Conservation (phyloP, 2,797 vertebrate genomes). For the Gorsachius magnificus region DNA sequence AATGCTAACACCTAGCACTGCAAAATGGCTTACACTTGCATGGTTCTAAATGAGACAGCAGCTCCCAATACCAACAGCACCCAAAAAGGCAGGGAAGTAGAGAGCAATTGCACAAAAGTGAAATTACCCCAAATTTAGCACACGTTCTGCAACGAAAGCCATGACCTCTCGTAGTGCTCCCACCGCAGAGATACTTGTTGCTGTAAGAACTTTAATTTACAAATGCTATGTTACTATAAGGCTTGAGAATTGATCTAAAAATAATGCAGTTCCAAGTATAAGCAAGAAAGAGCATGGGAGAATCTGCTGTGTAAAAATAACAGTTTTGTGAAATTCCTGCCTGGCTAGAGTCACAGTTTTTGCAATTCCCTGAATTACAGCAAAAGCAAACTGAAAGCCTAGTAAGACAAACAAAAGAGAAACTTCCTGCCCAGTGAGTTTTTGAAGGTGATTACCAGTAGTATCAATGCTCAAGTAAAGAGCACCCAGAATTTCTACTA, state of each 20-base stretch:
- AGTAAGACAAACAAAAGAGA: constrained; percentile 20
- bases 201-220: background rate
- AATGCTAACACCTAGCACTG: background rate
- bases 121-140: background rate
- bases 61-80: background rate
- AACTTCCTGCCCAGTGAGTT: constrained; percentile 36
- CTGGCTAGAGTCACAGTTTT: background rate
- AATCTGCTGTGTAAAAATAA: background rate
- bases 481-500: background rate
- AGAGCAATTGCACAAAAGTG: background rate
- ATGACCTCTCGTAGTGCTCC: accelerated
- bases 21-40: background rate
- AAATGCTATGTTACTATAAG: background rate
- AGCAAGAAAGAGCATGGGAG: background rate
- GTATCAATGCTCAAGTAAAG: background rate
- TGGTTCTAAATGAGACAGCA: background rate
- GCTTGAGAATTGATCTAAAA: background rate
- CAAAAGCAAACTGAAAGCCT: constrained; percentile 29
- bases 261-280: background rate
- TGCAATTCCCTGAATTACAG: background rate
- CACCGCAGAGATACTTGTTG: background rate
- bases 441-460: background rate
- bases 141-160: background rate
- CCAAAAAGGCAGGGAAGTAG: background rate
- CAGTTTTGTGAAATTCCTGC: background rate